These are phyloP conservation scores for Lepidostoma basale DNA, from an alignment of 1,140 invertebrate species.

Conservation along the genomic window DNA sequence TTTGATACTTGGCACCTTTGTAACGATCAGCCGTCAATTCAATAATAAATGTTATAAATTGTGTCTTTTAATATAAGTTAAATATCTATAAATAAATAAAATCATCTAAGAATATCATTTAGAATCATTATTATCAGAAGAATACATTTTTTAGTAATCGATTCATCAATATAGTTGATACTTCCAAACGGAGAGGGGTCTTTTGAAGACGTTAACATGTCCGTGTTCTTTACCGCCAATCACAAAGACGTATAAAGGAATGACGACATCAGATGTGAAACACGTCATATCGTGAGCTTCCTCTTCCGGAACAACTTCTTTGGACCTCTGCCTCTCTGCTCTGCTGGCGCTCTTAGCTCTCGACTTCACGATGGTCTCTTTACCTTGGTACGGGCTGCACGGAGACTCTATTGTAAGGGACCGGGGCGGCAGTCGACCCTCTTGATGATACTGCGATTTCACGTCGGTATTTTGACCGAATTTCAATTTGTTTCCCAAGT, in stretches of 20 bases:
- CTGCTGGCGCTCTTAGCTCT: constrained; percentile 53
- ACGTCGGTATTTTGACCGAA: constrained; percentile 49
- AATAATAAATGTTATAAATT: too few relatives aligned
- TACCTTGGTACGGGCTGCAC: constrained; percentile 39
- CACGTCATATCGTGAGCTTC: constrained; percentile 40
- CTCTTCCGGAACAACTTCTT: constrained; percentile 41
- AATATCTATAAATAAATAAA: background rate
- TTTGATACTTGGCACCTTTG: too few relatives aligned
- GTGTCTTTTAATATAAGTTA: background rate
- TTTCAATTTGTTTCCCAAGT: constrained; percentile 47
- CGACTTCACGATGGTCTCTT: constrained; percentile 41
- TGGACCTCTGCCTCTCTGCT: constrained; percentile 48
- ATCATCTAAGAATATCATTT: background rate
- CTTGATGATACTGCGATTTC: constrained; percentile 45
- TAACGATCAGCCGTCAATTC: too few relatives aligned
- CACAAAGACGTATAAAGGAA: constrained; percentile 69
- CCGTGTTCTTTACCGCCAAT: constrained; percentile 71
- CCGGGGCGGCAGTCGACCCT: constrained; percentile 51
- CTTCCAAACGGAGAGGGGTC: constrained; percentile 71
- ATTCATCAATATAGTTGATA: constrained; percentile 59
- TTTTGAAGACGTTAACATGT: constrained; percentile 70
- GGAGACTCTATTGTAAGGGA: constrained; percentile 51
- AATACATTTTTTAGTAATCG: background rate
- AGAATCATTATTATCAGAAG: too few relatives aligned
- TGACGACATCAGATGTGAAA: constrained; percentile 49